Base-by-base conservation (phyloP, 1,140 invertebrate genomes). In the Heliconius hermathena region DNA sequence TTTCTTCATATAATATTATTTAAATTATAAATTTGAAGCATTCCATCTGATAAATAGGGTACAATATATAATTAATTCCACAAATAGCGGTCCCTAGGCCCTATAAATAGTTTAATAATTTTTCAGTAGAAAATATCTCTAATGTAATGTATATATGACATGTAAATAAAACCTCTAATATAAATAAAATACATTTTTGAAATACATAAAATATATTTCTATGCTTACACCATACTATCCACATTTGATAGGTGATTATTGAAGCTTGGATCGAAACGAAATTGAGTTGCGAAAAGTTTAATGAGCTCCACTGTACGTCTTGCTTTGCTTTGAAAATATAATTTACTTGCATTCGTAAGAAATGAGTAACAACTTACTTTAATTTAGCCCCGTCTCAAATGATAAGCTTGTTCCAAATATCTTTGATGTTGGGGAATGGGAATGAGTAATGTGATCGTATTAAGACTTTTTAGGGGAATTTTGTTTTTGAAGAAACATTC, bases 221-320 rank as follows among this genome's bases (percentile, higher is more conserved):
- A 22, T 22, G 22, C 8, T 57, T 20, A 22, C n/a, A 22, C 54
- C n/a, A 8, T 57, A 66, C 11, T 66, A 66, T 66, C 26, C 60
- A 66, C 82, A 79, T 83, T 83, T 83, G 87, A 89, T 90, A 83
- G 83, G 81, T 84, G 87, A 90, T 90, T 91, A 90, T 88, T 84
- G 84, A 85, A 84, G 74, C 80, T 46, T 70, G 74, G 74, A 79
- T 83, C 78, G 76, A 22, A 46, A 82, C 57, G 80, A 82, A 82
- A 81, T 82, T 78, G 81, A 83, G 79, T 86, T 83, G 80, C 78
- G 83, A 84, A 89, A 91, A 91, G 87, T 91, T 91, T 89, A 91
- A 90, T 87, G 85, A 89, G 87, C 90, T 89, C 78, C 82, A 71
- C 76, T 85, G 79, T 82, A 80, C 82, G 81, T 74, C 80, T 81